Evolutionary conservation across 2,113 vertebrate genomes (phyloP), one percentile per base, ranked within the genome.

Genomic region (Microtus oregoni): DNA sequence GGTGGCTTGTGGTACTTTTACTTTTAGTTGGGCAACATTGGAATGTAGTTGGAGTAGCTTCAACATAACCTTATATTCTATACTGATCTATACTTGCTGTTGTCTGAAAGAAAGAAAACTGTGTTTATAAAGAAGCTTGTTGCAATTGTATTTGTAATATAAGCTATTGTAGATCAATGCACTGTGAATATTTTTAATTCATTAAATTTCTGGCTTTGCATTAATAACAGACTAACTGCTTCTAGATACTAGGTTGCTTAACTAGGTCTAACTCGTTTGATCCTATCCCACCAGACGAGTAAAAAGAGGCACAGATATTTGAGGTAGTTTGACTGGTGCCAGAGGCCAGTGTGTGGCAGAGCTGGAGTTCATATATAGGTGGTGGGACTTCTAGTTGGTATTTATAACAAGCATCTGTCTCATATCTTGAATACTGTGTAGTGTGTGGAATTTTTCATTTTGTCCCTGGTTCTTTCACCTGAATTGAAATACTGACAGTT

Each of bases 1-100:
- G n/a, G 41, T 93, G 85, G 91, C 65, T 76, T 96, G 14, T 92
- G 38, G 9, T 67, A 44, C 44, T 94, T 94, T 92, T 38, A 92
- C n/a, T 87, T 94, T 95, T 94, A 68, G n/a, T 6, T 73, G 41
- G 28, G 70, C 52, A 86, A 91, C 82, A 76, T 55, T 67, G 32
- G 44, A 76, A 90, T 90, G 26, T 72, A 50, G 77, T 72, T 82
- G 55, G 81, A 93, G 72, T 86, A 14, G 88, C 7, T 82, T 96
- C 89, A 78, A 81, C 7, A 2, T 89, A 44, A 68, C 83, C 30
- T 61, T 93, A 81, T 88, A 92, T 92, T 92, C 47, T 70, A 94
- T 86, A 77, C n/a, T 87, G 65, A 92, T 86, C 86, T 88, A 28
- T 85, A 35, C 32, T 86, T 87, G 47, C 32, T 88, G 72, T n/a